Percentiles rank a stretch among this genome's conserved stretches.
Conservation (phyloP, 2,888 invertebrate genomes). For the Endomychus coccineus region DNA sequence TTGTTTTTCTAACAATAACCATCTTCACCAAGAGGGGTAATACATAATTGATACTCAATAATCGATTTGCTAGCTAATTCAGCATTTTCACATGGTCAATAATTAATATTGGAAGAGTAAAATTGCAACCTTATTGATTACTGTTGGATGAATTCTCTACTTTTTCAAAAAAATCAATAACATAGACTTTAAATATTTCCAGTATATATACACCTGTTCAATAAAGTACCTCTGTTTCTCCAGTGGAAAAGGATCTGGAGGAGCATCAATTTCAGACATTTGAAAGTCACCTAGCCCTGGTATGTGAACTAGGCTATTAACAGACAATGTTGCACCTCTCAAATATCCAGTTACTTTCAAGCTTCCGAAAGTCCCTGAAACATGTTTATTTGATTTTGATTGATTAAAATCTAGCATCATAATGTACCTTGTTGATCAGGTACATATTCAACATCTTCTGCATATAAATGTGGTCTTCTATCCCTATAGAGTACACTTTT, state of each 20-base stretch:
- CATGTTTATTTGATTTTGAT: conserved; percentile 7
- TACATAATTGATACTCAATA: no score
- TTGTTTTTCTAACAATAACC: no score
- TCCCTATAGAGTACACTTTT: conserved; percentile 66
- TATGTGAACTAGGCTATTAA: conserved; percentile 83
- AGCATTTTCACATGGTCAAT: no score
- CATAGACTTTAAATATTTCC: no score
- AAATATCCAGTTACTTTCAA: conserved; percentile 82
- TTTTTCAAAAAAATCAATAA: no score
- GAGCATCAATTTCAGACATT: conserved; percentile 69
- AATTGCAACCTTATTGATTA: conserved; percentile 4
- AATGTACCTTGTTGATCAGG: conserved; percentile 41
- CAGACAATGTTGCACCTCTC: conserved; percentile 73
- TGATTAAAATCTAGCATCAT: conserved; percentile 2
- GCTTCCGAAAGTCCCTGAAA: conserved; percentile 48
- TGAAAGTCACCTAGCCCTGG: conserved; percentile 92
- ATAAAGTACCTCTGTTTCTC: no score
- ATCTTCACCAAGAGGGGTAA: no score
- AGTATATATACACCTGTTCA: no score
- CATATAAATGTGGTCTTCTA: conserved; percentile 74
- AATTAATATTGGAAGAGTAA: no score
- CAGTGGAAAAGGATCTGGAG: conserved; percentile 62
- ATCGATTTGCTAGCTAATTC: no score
- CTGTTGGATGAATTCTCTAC: no score
- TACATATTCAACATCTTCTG: conserved; percentile 68